Percentiles rank a stretch among this genome's conserved stretches.
These are phyloP conservation scores for Aphelenchoides bicaudatus DNA, from an alignment of 2,888 invertebrate genomes.

Conservation along the genomic window DNA sequence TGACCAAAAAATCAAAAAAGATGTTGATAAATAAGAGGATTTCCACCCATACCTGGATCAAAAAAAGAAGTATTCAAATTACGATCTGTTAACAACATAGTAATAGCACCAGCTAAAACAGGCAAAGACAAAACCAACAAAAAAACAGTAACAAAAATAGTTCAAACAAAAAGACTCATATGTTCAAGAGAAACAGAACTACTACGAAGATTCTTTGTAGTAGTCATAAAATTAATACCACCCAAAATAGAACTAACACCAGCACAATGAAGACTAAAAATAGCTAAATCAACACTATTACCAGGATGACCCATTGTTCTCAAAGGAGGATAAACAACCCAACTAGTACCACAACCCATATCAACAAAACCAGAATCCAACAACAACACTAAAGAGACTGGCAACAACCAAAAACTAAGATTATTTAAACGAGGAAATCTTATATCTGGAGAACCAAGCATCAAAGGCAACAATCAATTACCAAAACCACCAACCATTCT, in stretches of 20 bases:
- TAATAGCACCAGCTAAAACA: slow-evolving; percentile 22
- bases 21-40: slow-evolving; percentile 20
- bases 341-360: slow-evolving; percentile 1
- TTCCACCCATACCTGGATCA: slow-evolving; percentile 5
- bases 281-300: neutral
- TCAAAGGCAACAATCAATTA: slow-evolving; percentile 15
- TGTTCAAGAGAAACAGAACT: slow-evolving; percentile 10
- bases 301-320: neutral
- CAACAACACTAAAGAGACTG: neutral
- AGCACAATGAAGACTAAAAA: neutral
- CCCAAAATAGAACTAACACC: slow-evolving; percentile 13
- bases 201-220: slow-evolving; percentile 13
- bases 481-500: slow-evolving; percentile 10
- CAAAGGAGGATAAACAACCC: slow-evolving; percentile 20
- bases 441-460: slow-evolving; percentile 21
- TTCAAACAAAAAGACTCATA: slow-evolving; percentile 17
- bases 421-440: slow-evolving; percentile 17
- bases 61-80: slow-evolving; percentile 21
- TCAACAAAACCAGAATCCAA: slow-evolving; percentile 4
- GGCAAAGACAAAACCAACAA: slow-evolving; percentile 10
- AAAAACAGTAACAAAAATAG: neutral
- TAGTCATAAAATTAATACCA: slow-evolving; percentile 16
- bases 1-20: slow-evolving; percentile 23
- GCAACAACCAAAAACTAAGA: slow-evolving; percentile 24
- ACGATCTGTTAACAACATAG: slow-evolving; percentile 23